Evolutionary conservation across 2,888 invertebrate species (phyloP).

Genomic region (Eristalis tenax): DNA sequence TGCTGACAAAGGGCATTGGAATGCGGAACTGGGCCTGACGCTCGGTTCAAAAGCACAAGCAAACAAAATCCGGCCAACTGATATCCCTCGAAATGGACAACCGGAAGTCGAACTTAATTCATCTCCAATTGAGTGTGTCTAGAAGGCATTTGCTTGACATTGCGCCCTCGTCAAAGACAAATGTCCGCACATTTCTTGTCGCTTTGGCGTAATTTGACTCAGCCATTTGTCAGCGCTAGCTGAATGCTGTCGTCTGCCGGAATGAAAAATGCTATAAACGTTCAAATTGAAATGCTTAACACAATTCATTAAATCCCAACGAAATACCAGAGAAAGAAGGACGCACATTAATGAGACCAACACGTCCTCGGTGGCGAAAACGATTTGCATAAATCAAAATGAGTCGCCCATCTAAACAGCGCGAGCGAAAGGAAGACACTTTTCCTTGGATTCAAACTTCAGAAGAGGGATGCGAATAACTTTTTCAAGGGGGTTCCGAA

Average conservation of each 20-base stretch:
- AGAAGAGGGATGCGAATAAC: constrained; percentile 14
- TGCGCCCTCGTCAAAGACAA: constrained; percentile 5
- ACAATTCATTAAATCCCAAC: constrained; percentile 18
- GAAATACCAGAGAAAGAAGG: neutral
- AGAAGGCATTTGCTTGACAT: neutral
- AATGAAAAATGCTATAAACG: constrained; percentile 36
- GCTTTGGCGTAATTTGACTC: constrained; percentile 9
- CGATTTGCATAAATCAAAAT: constrained; percentile 39
- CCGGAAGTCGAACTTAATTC: neutral
- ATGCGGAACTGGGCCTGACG: neutral
- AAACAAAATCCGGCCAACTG: neutral
- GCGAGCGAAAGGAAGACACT: neutral
- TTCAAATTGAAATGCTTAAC: constrained; percentile 21
- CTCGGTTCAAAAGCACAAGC: neutral
- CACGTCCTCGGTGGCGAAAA: constrained; percentile 4
- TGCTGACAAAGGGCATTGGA: neutral
- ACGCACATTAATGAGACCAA: constrained; percentile 24
- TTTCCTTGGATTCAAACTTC: neutral
- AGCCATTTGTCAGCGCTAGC: constrained; percentile 17
- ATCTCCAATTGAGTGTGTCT: constrained; percentile 6
- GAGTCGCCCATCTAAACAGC: neutral
- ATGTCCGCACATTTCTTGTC: constrained; percentile 6
- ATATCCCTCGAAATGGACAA: neutral
- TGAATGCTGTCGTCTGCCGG: neutral
- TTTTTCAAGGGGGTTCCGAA: neutral